phyloP scores from a whole-genome alignment of 2,888 invertebrate genomes.

The Ptilodon capucinus region DNA sequence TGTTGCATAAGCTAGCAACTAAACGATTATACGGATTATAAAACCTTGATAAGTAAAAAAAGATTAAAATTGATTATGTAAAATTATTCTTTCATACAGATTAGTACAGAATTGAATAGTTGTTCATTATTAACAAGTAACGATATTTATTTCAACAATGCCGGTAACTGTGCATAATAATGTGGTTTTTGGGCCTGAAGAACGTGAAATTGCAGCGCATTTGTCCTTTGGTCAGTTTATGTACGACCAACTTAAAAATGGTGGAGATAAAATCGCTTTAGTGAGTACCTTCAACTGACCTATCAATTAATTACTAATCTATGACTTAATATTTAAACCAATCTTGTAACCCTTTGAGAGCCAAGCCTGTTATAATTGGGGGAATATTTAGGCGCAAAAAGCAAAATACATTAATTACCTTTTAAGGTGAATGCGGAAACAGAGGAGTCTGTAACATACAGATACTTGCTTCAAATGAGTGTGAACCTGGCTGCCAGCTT shows the following conservation, averaged over 20 bases:
- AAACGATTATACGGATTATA: constrained; percentile 2
- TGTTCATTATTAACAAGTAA: not conserved
- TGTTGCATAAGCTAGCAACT: too few relatives aligned
- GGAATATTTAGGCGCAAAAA: too few relatives aligned
- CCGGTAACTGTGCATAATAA: constrained; percentile 59
- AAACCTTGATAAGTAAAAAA: constrained; percentile 6
- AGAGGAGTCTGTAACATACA: constrained; percentile 78
- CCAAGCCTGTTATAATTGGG: too few relatives aligned
- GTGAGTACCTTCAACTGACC: constrained; percentile 52
- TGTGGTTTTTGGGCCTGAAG: constrained; percentile 70
- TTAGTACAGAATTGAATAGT: too few relatives aligned
- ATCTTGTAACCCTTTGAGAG: too few relatives aligned
- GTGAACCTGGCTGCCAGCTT: constrained; percentile 81
- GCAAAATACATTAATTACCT: too few relatives aligned
- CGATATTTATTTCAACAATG: constrained; percentile 36
- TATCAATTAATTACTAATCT: too few relatives aligned
- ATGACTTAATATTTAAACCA: too few relatives aligned
- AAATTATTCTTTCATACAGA: too few relatives aligned
- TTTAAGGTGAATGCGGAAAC: constrained; percentile 83
- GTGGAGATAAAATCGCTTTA: constrained; percentile 72
- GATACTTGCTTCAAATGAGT: constrained; percentile 80
- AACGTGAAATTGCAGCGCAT: constrained; percentile 69
- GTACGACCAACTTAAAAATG: constrained; percentile 76
- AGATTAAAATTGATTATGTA: constrained; percentile 1
- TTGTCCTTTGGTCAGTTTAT: constrained; percentile 80